These are phyloP conservation scores for Mormyrops attenuatus DNA, from an alignment of 2,797 vertebrate species.

Conservation along the genomic window DNA sequence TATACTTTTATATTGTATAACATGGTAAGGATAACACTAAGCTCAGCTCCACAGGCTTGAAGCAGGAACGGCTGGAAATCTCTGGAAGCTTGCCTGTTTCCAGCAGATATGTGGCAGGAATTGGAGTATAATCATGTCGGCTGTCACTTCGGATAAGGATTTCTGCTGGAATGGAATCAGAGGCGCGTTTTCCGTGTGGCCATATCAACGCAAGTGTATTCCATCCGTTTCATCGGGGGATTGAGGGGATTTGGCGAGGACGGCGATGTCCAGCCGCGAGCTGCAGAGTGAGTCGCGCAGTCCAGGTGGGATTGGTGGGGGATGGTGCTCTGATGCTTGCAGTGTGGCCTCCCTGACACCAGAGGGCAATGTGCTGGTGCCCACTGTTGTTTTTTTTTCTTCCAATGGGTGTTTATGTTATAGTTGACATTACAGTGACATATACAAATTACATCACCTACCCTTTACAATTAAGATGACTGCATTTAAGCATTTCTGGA, in stretches of 20 bases:
- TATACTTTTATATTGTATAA: neutral
- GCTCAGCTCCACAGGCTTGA: neutral
- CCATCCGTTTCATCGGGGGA: neutral
- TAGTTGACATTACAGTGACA: neutral
- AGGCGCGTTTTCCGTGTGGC: neutral
- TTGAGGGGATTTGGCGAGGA: neutral
- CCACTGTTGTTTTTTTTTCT: neutral
- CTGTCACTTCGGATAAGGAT: slow-evolving; percentile 13
- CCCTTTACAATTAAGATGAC: neutral
- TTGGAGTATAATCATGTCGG: slow-evolving; percentile 3
- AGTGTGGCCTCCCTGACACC: neutral
- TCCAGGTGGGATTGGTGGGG: neutral
- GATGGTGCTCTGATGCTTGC: neutral
- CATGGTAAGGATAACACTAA: neutral
- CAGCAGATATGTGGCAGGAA: slow-evolving; percentile 1
- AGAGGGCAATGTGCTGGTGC: neutral
- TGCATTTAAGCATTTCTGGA: neutral
- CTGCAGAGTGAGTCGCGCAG: neutral
- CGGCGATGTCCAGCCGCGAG: neutral
- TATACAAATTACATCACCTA: neutral
- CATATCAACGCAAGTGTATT: neutral
- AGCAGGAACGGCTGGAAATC: neutral
- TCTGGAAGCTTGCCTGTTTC: neutral
- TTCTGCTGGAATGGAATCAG: neutral
- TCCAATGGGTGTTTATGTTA: neutral